phyloP scores from a whole-genome alignment of 2,113 vertebrate genomes.

The Gulo gulo region DNA sequence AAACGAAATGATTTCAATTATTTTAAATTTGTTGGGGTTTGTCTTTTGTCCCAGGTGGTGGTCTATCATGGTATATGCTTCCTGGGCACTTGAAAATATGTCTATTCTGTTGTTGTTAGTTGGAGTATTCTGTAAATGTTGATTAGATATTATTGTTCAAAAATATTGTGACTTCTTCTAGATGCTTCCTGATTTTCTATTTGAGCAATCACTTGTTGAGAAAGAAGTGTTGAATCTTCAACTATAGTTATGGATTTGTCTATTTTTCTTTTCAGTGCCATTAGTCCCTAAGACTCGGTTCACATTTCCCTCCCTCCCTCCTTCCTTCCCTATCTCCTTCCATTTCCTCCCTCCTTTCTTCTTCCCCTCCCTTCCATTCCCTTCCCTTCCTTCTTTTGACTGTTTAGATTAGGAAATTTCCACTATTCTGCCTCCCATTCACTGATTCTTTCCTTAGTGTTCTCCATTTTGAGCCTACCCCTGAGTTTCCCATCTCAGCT shows the following conservation, averaged over 20 bases:
- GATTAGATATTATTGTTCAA: neutral
- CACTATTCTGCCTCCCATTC: neutral
- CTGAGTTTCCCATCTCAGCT: neutral
- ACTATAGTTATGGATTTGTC: neutral
- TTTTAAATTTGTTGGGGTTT: neutral
- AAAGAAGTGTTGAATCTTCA: neutral
- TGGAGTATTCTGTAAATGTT: neutral
- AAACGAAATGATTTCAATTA: neutral
- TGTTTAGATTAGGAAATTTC: neutral
- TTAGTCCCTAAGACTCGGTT: neutral
- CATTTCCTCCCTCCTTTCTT: neutral
- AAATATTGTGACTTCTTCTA: neutral
- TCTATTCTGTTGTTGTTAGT: neutral
- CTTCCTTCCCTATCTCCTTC: neutral
- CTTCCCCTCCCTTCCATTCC: neutral
- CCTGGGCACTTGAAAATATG: neutral
- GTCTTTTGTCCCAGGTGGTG: neutral
- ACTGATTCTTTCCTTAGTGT: neutral
- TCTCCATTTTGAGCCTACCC: neutral
- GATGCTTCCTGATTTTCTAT: neutral
- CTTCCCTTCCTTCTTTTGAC: neutral
- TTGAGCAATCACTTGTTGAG: neutral
- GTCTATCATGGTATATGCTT: neutral
- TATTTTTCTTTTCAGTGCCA: neutral
- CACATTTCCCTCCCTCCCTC: neutral